These are phyloP conservation scores for Caenorhabditis zanzibari DNA, from an alignment of 2,888 invertebrate genomes.

Conservation along the genomic window DNA sequence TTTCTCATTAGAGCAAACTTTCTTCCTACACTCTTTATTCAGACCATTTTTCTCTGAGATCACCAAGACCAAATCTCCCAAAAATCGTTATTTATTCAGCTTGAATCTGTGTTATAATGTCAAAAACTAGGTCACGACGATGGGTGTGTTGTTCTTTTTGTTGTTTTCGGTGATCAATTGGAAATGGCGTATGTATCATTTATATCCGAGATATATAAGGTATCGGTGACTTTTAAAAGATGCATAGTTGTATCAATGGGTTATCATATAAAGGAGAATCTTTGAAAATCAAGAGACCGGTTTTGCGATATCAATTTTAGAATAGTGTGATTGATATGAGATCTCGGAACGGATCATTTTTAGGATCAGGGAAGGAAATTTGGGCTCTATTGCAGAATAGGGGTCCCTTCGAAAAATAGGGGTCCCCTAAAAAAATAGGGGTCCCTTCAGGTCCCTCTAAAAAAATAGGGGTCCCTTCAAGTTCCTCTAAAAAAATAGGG, in stretches of 20 bases:
- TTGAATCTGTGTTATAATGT: neutral
- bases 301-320: neutral
- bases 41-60: no score
- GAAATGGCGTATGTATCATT: neutral
- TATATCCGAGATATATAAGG: neutral
- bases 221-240: neutral
- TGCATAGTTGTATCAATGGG: no score
- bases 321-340: neutral
- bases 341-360: no score
- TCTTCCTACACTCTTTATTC: no score
- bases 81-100: neutral
- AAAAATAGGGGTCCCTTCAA: no score
- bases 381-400: no score
- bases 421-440: no score
- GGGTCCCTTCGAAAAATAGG: no score
- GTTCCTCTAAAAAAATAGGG: no score
- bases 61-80: neutral
- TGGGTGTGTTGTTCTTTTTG: neutral
- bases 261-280: neutral
- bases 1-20: no score
- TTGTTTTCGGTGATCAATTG: neutral
- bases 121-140: conserved; percentile 5
- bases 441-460: no score
- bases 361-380: no score
- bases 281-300: conserved; percentile 33